Conservation (phyloP, 2,888 invertebrate species). For the Tenthredo livida region DNA sequence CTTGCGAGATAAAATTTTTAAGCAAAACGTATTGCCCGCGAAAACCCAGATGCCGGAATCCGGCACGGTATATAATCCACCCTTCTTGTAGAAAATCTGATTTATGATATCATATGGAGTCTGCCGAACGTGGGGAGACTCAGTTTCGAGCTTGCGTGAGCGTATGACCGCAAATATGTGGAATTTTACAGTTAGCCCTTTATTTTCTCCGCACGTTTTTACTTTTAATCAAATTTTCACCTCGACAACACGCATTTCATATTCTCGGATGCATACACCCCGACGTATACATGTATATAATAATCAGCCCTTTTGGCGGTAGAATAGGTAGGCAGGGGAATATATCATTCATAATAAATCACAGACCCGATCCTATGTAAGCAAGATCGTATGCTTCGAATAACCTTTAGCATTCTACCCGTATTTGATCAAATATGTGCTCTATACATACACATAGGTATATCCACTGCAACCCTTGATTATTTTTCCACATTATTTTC, state of each 20-base stretch:
- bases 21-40: neutral
- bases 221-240: conserved; percentile 32
- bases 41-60: conserved; percentile 6
- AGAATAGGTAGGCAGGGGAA: neutral
- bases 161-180: neutral
- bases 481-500: neutral
- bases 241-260: neutral
- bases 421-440: conserved; percentile 6
- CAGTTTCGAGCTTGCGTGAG: neutral
- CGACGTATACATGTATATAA: neutral
- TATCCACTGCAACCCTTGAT: neutral
- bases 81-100: conserved; percentile 5
- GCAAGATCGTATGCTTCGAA: neutral
- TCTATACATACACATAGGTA: neutral
- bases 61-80: conserved; percentile 4
- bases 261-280: neutral
- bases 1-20: neutral
- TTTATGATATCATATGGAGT: conserved; percentile 1
- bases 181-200: neutral
- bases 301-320: conserved; percentile 1
- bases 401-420: neutral
- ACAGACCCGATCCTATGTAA: neutral
- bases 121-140: conserved; percentile 13
- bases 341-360: conserved; percentile 18
- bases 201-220: conserved; percentile 30